Evolutionary conservation across 1,140 invertebrate species (phyloP).

Genomic region (Zaprionus tsacasi): DNA sequence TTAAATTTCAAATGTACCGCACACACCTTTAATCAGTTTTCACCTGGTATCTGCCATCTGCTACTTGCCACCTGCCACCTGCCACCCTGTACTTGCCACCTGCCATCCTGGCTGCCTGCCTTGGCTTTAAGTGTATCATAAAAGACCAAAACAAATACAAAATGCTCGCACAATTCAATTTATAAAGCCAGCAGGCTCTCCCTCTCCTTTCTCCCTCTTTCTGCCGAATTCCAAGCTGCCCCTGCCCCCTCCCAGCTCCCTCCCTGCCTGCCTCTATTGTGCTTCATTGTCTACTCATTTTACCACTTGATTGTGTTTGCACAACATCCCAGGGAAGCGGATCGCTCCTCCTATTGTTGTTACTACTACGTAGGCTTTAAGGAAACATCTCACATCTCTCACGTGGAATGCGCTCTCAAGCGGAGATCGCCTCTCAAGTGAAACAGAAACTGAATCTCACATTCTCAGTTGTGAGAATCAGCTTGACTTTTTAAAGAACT

Average conservation of each 20-base stretch:
- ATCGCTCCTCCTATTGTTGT: conserved; percentile 13
- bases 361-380: conserved; percentile 25
- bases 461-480: conserved; percentile 23
- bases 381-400: conserved; percentile 33
- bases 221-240: not conserved
- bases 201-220: not conserved
- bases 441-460: conserved; percentile 39
- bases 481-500: conserved; percentile 24
- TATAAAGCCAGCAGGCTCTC: conserved; percentile 36
- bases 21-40: conserved; percentile 70
- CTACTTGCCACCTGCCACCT: not conserved
- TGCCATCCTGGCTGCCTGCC: not conserved
- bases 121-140: conserved; percentile 61
- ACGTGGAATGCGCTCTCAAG: conserved; percentile 33
- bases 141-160: conserved; percentile 75
- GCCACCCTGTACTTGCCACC: not conserved
- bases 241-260: not conserved
- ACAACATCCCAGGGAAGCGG: conserved; percentile 44
- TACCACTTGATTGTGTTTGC: conserved; percentile 73
- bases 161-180: conserved; percentile 73
- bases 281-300: conserved; percentile 71
- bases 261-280: conserved; percentile 18
- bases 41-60: not conserved
- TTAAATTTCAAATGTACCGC: conserved; percentile 67
- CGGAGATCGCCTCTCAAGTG: conserved; percentile 36